These are phyloP conservation scores for Nothobranchius kuhntae DNA, from an alignment of 2,113 vertebrate species.

Conservation along the genomic window DNA sequence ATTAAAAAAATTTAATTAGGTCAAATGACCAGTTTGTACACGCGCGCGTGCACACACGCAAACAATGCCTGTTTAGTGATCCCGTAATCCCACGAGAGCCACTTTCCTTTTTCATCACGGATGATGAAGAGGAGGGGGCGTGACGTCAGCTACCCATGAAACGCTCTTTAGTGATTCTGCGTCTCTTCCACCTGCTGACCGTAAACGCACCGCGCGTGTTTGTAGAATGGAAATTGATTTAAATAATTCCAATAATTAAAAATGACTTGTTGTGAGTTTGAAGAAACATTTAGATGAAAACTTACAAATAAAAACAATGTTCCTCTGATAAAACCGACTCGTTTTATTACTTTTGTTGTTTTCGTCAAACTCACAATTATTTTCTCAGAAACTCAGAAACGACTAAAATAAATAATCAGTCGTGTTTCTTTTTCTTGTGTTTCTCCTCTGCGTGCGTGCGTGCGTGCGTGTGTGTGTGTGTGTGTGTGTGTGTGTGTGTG, in stretches of 20 bases:
- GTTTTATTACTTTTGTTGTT: no score
- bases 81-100: slow-evolving; percentile 63
- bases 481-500: slow-evolving; percentile 35
- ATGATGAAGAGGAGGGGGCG: slow-evolving; percentile 33
- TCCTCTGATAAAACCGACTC: no score
- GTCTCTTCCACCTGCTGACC: no score
- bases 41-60: slow-evolving; percentile 34
- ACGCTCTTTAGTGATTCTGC: not conserved
- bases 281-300: no score
- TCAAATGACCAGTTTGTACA: slow-evolving; percentile 54
- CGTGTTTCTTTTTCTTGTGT: not conserved
- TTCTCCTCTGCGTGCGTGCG: slow-evolving; percentile 21
- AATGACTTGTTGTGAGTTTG: no score
- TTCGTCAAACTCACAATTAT: not conserved
- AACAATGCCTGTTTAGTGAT: slow-evolving; percentile 44
- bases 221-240: no score
- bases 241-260: no score
- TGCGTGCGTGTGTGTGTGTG: slow-evolving; percentile 23
- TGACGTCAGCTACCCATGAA: slow-evolving; percentile 50
- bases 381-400: not conserved
- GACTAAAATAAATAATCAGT: not conserved
- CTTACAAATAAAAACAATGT: no score
- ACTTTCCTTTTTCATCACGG: slow-evolving; percentile 69
- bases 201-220: no score
- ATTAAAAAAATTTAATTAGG: slow-evolving; percentile 64